phyloP scores from a whole-genome alignment of 2,888 invertebrate species.

The Pristionchus japonicus region DNA sequence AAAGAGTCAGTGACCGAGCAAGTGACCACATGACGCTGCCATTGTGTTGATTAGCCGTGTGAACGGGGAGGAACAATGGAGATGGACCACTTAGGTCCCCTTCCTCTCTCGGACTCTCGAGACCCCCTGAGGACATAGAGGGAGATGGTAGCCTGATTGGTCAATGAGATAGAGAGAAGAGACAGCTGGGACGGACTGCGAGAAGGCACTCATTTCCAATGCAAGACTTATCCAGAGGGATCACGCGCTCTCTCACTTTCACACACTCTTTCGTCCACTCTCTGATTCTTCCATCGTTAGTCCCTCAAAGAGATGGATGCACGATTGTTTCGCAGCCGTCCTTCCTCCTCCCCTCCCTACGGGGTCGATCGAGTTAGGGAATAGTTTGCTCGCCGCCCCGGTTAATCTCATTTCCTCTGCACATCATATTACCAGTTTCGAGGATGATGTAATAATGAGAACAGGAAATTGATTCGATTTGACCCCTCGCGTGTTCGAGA shows the following conservation, averaged over 20 bases:
- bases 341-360: background rate
- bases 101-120: background rate
- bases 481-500: background rate
- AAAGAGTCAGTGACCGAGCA: too few relatives aligned
- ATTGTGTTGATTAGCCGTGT: conserved; percentile 13
- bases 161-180: conserved; percentile 33
- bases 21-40: conserved; percentile 5
- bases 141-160: conserved; percentile 14
- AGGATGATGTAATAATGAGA: conserved; percentile 18
- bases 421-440: conserved; percentile 17
- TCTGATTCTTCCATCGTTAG: background rate
- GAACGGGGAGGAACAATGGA: conserved; percentile 27
- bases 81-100: conserved; percentile 7
- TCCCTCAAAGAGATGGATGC: conserved; percentile 12
- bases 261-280: background rate
- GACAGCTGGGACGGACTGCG: conserved; percentile 28
- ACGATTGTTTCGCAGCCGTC: background rate
- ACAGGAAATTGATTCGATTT: background rate
- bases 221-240: background rate
- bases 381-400: conserved; percentile 2
- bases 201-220: conserved; percentile 30
- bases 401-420: background rate
- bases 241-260: background rate
- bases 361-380: conserved; percentile 25
- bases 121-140: background rate